These are phyloP conservation scores for Drosophila mojavensis DNA, from an alignment of 1,140 invertebrate genomes.

Conservation along the genomic window DNA sequence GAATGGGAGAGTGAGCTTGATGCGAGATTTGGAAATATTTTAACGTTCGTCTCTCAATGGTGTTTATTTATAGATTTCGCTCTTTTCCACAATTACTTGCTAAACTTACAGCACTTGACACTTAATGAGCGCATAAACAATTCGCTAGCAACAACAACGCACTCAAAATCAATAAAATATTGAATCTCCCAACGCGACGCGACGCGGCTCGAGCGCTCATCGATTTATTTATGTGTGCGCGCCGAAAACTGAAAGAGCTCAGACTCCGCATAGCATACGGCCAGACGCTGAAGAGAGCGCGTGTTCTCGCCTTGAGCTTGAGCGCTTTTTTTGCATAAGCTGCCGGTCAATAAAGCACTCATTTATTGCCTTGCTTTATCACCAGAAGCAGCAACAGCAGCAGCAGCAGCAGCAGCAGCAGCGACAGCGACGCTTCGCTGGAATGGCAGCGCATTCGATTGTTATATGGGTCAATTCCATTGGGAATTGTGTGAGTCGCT, in stretches of 20 bases:
- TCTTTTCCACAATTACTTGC: conserved; percentile 21
- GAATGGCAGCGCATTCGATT: conserved; percentile 45
- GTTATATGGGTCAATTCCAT: conserved; percentile 83
- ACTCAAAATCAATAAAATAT: conserved; percentile 64
- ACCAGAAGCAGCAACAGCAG: conserved; percentile 23
- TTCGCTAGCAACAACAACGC: conserved; percentile 11
- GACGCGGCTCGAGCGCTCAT: conserved; percentile 64
- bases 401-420: not conserved
- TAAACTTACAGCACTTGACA: conserved; percentile 37
- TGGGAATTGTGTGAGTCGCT: conserved; percentile 61
- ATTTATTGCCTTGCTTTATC: conserved; percentile 51
- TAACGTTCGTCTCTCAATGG: conserved; percentile 35
- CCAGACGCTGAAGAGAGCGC: conserved; percentile 37
- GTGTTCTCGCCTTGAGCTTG: conserved; percentile 33
- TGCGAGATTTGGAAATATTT: conserved; percentile 21
- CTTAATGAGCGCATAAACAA: conserved; percentile 42
- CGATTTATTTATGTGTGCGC: conserved; percentile 75
- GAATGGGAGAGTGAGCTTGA: conserved; percentile 4
- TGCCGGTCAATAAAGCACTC: conserved; percentile 52
- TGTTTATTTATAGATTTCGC: conserved; percentile 38
- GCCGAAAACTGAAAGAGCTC: conserved; percentile 52
- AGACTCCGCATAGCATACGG: conserved; percentile 13
- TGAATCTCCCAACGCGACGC: conserved; percentile 36
- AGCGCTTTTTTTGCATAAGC: conserved; percentile 48
- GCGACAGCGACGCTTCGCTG: conserved; percentile 22